A percentile compares a stretch with the other conserved stretches of the same genome.
These are phyloP conservation scores for Malurus splendens DNA, from an alignment of 2,797 vertebrate species.

Conservation along the genomic window DNA sequence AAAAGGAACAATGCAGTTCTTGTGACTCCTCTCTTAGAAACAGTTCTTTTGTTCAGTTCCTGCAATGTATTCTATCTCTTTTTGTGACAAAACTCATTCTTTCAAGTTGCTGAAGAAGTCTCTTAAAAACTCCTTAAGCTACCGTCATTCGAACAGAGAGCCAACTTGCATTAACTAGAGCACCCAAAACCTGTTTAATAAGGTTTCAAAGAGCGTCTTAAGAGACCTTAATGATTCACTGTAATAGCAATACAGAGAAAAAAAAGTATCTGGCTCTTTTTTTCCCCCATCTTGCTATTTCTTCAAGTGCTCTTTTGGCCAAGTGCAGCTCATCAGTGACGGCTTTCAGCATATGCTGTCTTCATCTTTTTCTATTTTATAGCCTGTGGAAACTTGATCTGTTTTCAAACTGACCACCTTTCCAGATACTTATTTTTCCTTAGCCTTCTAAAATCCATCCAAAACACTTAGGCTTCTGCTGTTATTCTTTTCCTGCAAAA, in stretches of 20 bases:
- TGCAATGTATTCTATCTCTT: not conserved
- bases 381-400: conserved; percentile 1
- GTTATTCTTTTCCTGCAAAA: conserved; percentile 20
- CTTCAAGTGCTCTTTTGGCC: conserved; percentile 53
- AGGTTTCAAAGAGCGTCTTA: conserved; percentile 51
- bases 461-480: conserved; percentile 34
- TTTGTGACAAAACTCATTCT: conserved; percentile 38
- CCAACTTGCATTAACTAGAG: conserved; percentile 21
- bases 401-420: conserved; percentile 46
- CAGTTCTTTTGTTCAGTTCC: not conserved
- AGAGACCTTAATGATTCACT: conserved; percentile 56
- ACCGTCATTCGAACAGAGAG: not conserved
- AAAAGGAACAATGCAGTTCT: not conserved
- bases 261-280: conserved; percentile 11
- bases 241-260: not conserved
- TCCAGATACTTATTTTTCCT: conserved; percentile 32
- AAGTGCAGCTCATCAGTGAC: conserved; percentile 42
- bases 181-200: conserved; percentile 44
- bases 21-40: conserved; percentile 11
- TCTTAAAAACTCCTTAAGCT: conserved; percentile 47
- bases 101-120: conserved; percentile 40
- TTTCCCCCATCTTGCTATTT: conserved; percentile 3
- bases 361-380: not conserved
- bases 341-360: conserved; percentile 10
- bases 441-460: conserved; percentile 27